Conservation (phyloP, 1,140 invertebrate genomes). For the Trypoxylus dichotomus region DNA sequence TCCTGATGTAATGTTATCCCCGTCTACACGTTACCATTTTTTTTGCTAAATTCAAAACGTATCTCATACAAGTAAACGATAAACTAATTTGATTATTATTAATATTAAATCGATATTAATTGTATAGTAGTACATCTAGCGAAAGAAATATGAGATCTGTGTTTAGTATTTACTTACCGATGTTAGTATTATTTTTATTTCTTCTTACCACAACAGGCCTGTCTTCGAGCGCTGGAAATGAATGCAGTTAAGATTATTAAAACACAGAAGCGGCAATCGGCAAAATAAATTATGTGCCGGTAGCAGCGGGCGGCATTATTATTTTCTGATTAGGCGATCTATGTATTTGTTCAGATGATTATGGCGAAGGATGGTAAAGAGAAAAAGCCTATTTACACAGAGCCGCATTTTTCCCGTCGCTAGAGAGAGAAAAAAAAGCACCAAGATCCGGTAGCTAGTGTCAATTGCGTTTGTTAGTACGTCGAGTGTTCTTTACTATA, state of each 20-base stretch:
- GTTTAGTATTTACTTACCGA: slow-evolving; percentile 46
- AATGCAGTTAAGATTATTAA: slow-evolving; percentile 28
- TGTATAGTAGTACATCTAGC: slow-evolving; percentile 5
- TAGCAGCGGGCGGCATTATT: background rate
- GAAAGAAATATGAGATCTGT: background rate
- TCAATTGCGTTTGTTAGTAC: background rate
- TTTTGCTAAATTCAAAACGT: too few species aligned
- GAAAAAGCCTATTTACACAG: slow-evolving; percentile 9
- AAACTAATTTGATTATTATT: background rate
- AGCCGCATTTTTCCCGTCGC: background rate
- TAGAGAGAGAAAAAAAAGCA: background rate
- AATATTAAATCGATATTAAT: slow-evolving; percentile 20
- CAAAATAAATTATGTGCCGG: background rate
- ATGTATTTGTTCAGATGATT: background rate
- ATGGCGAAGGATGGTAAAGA: background rate
- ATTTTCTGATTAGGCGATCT: background rate
- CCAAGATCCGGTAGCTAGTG: background rate
- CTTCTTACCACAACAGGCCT: slow-evolving; percentile 49
- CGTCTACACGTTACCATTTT: too few species aligned
- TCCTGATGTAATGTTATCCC: too few species aligned
- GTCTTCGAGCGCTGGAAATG: slow-evolving; percentile 37
- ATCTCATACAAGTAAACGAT: too few species aligned
- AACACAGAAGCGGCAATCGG: background rate
- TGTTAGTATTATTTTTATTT: slow-evolving; percentile 48
- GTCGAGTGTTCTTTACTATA: background rate